Evolutionary conservation across 2,888 invertebrate species (phyloP), one percentile per base, ranked within the genome.

Genomic region (Polyploca ridens): DNA sequence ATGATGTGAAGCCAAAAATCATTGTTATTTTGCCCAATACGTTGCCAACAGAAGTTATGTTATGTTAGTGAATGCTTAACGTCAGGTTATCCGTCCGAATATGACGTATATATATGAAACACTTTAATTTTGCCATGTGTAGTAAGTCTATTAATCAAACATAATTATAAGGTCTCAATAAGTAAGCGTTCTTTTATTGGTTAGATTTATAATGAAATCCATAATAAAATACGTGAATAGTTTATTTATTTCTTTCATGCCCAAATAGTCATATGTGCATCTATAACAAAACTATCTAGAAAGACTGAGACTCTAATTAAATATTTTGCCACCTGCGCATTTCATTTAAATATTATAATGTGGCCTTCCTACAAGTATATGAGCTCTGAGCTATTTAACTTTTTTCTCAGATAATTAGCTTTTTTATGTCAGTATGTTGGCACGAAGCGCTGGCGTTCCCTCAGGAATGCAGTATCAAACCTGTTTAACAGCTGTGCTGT

Each of bases 401-500:
- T 46, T 74, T 79, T 76, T 71, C 6, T 35, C 65, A 72, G 72
- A 68, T 79, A 82, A 82, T 84, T 83, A 80, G 71, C 75, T 69
- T 76, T 77, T 76, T 82, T 79, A n/a, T 78, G 71, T 76, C 73
- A 76, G 74, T 74, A 69, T 71, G 81, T 77, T 81, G 82, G 82
- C 82, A 77, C 72, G 66, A 66, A 41, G 73, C 76, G 79, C 79
- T 83, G 86, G 88, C 90, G 84, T 90, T 90, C 90, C 91, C 90
- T 89, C 82, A 88, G 90, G 91, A 91, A 91, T 91, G 90, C 76
- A 69, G 82, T 69, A 71, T 75, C 74, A 74, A 82, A 86, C 86
- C 85, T 76, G 89, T 87, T 85, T 70, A 82, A 86, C 90, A 90
- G 90, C 90, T 91, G 90, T 83, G 79, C 71, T 67, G 67, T 76